Evolutionary conservation across 2,113 vertebrate genomes (phyloP).

Genomic region (Atractosteus spatula): DNA sequence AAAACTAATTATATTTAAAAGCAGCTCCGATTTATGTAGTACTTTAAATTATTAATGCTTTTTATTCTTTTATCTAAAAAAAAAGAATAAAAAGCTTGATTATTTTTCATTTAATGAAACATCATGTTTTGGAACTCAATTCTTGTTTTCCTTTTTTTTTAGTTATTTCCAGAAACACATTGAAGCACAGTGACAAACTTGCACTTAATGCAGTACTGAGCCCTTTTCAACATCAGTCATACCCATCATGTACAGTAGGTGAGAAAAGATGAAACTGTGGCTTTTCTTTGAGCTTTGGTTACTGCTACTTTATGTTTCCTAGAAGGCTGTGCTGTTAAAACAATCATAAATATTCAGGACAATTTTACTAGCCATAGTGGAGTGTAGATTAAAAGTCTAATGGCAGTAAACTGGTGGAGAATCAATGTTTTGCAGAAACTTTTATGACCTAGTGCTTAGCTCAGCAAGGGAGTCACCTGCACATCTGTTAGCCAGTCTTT

Average conservation of each 20-base stretch:
- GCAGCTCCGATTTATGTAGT: too few species aligned
- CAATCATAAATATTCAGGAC: slow-evolving; percentile 69
- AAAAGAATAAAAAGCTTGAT: too few species aligned
- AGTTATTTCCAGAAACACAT: too few species aligned
- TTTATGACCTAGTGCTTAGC: slow-evolving; percentile 33
- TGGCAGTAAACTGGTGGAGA: slow-evolving; percentile 43
- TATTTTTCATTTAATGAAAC: too few species aligned
- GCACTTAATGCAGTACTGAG: slow-evolving; percentile 31
- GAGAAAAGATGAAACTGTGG: slow-evolving; percentile 21
- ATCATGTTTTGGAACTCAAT: too few species aligned
- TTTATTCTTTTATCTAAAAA: too few species aligned
- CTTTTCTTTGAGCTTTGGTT: slow-evolving; percentile 62
- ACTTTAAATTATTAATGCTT: too few species aligned
- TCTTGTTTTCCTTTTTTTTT: too few species aligned
- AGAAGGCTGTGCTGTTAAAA: slow-evolving; percentile 57
- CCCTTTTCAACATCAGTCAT: slow-evolving; percentile 58
- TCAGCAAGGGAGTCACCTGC: slow-evolving; percentile 9
- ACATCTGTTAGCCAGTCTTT: background rate
- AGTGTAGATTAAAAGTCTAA: slow-evolving; percentile 57
- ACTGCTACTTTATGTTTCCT: slow-evolving; percentile 69
- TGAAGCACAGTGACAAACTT: background rate
- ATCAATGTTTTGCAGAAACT: slow-evolving; percentile 39
- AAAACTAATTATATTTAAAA: too few species aligned
- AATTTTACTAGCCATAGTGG: slow-evolving; percentile 64
- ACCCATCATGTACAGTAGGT: slow-evolving; percentile 45